A percentile compares a stretch with the other conserved stretches of the same genome.
Evolutionary conservation across 2,888 invertebrate species (phyloP).

Genomic region (Tyria jacobaeae): DNA sequence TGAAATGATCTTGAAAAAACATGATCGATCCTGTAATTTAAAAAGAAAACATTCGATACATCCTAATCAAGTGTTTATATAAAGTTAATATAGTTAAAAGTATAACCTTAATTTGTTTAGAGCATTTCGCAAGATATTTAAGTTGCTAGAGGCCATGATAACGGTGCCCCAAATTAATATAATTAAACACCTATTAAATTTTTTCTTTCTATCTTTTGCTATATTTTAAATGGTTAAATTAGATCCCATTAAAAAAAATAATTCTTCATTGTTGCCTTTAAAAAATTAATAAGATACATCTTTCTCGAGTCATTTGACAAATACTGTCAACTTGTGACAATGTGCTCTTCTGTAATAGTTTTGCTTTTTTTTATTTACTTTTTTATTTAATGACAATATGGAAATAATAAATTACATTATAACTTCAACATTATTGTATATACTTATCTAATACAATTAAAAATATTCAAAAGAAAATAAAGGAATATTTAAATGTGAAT

Average conservation of each 20-base stretch:
- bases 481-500: no score
- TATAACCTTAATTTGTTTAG: conserved; percentile 68
- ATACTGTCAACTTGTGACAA: no score
- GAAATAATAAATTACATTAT: no score
- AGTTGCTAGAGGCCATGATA: conserved; percentile 62
- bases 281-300: not conserved
- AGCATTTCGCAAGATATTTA: conserved; percentile 64
- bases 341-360: no score
- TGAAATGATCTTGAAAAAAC: conserved; percentile 60
- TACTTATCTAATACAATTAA: no score
- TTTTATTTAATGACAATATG: no score
- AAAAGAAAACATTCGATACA: conserved; percentile 13
- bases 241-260: no score
- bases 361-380: no score
- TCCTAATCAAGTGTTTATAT: not conserved
- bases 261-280: no score
- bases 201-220: not conserved
- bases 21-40: conserved; percentile 66
- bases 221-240: not conserved
- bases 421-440: no score
- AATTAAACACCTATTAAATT: not conserved
- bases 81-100: not conserved
- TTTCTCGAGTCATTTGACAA: no score
- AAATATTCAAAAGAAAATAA: no score
- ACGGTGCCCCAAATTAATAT: not conserved